phyloP scores from a whole-genome alignment of 2,888 invertebrate genomes.

The Apamea sordens region DNA sequence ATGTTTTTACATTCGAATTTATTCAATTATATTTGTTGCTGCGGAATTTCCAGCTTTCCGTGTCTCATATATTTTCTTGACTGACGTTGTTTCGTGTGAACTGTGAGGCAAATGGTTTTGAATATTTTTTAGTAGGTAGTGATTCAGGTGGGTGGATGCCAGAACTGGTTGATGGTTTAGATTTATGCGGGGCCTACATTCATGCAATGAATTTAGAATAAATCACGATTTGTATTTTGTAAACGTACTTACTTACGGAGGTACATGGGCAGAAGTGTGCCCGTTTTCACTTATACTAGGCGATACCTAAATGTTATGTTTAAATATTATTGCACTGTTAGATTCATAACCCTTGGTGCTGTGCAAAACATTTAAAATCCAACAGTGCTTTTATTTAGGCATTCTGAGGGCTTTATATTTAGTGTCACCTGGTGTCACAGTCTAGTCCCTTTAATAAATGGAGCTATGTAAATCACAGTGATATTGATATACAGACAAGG shows the following conservation, averaged over 20 bases:
- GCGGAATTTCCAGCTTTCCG: conserved; percentile 57
- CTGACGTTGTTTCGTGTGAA: conserved; percentile 56
- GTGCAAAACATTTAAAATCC: background rate
- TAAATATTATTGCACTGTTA: background rate
- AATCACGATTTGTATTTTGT: background rate
- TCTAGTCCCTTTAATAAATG: conserved; percentile 21
- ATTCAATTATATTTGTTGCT: conserved; percentile 64
- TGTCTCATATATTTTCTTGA: conserved; percentile 59
- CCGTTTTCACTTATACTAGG: background rate
- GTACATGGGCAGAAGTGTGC: background rate
- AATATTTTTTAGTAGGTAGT: conserved; percentile 28
- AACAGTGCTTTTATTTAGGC: background rate
- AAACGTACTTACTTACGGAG: background rate
- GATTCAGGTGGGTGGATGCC: conserved; percentile 21
- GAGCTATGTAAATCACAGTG: conserved; percentile 28
- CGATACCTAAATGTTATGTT: background rate
- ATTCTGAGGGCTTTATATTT: background rate
- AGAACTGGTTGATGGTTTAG: conserved; percentile 28
- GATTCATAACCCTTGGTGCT: background rate
- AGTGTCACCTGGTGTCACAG: background rate
- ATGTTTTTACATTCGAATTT: conserved; percentile 64
- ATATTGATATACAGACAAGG: conserved; percentile 40
- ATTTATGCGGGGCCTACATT: conserved; percentile 43
- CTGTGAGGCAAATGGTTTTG: conserved; percentile 43
- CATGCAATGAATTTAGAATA: conserved; percentile 20